phyloP scores from a whole-genome alignment of 64 coral and sea anemone species.

The Montipora capricornis region DNA sequence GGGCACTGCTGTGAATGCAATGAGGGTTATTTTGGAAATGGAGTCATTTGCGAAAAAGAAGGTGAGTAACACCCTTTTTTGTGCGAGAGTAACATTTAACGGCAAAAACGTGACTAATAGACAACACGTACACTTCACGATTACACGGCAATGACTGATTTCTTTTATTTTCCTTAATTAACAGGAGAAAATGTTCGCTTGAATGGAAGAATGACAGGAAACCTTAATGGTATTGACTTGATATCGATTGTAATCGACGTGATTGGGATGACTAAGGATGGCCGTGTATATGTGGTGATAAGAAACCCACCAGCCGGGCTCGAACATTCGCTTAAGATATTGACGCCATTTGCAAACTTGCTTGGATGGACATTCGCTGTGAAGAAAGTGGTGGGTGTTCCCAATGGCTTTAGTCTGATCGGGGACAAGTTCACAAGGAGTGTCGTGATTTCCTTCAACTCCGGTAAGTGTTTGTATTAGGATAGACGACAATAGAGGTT shows the following conservation, averaged over 20 bases:
- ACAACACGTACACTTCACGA: too few relatives aligned
- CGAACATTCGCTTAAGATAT: conserved; percentile 36
- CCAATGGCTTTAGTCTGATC: conserved; percentile 61
- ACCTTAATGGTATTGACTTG: conserved; percentile 43
- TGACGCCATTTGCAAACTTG: conserved; percentile 76
- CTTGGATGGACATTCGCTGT: conserved; percentile 77
- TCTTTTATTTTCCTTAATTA: background rate
- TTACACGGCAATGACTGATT: background rate
- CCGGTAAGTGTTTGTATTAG: conserved; percentile 52
- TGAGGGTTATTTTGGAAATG: conserved; percentile 74
- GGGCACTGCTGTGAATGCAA: conserved; percentile 89
- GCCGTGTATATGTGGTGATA: conserved; percentile 71
- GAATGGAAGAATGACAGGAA: conserved; percentile 62
- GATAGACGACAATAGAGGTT: background rate
- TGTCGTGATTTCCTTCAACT: conserved; percentile 62
- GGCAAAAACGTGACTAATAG: too few relatives aligned
- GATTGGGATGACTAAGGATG: conserved; percentile 74
- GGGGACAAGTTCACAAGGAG: conserved; percentile 76
- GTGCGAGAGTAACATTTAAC: too few relatives aligned
- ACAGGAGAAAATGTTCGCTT: conserved; percentile 72
- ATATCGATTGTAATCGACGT: conserved; percentile 28
- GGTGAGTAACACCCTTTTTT: conserved; percentile 30
- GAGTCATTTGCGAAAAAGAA: conserved; percentile 65
- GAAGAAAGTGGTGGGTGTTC: conserved; percentile 28
- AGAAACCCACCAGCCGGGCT: conserved; percentile 58